These are phyloP conservation scores for Ceramica pisi DNA, from an alignment of 2,888 invertebrate genomes.

Conservation along the genomic window DNA sequence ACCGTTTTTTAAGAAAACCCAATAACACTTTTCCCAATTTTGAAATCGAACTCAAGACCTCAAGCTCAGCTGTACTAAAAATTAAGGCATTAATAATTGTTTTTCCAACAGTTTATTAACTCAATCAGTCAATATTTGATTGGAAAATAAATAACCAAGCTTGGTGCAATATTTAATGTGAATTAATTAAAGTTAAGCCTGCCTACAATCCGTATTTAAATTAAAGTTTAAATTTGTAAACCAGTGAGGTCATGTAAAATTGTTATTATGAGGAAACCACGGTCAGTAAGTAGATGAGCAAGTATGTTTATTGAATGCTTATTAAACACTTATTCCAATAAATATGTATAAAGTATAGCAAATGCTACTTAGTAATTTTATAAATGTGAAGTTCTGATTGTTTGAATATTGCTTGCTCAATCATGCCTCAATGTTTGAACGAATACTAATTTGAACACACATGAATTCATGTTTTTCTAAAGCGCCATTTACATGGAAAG, in stretches of 20 bases:
- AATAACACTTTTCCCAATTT: no score
- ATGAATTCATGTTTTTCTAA: no score
- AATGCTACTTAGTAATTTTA: neutral
- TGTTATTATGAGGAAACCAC: neutral
- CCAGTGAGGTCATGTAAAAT: conserved; percentile 27
- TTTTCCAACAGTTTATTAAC: neutral
- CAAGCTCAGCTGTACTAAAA: no score
- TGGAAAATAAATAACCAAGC: conserved; percentile 3
- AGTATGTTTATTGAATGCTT: neutral
- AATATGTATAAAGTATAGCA: neutral
- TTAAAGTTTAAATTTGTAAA: conserved; percentile 23
- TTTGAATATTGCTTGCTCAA: no score
- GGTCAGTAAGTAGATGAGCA: no score
- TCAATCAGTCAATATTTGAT: conserved; percentile 17
- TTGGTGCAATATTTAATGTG: conserved; percentile 17
- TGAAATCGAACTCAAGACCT: no score
- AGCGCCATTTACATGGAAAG: no score
- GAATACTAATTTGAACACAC: no score
- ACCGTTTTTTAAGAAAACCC: no score
- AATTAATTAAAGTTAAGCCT: conserved; percentile 23
- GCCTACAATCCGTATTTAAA: neutral
- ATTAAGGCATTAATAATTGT: neutral
- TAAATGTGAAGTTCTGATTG: neutral
- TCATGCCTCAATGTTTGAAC: no score
- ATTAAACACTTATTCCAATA: no score